Evolutionary conservation across 2,888 invertebrate species (phyloP).

Genomic region (Nudaria mundana): DNA sequence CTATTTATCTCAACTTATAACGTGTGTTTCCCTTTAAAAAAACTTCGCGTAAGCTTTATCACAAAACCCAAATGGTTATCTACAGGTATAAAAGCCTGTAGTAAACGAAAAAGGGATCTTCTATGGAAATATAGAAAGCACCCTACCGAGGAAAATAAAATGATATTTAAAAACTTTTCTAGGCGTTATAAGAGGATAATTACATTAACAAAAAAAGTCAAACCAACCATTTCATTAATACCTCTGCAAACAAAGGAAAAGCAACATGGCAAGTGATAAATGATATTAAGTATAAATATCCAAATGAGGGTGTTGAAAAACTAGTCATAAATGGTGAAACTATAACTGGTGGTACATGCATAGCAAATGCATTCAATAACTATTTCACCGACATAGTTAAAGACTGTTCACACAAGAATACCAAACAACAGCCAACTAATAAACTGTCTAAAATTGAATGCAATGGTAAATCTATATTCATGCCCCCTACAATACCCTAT

Average conservation of each 20-base stretch:
- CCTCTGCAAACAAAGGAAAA: conserved; percentile 7
- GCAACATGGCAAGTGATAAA: conserved; percentile 10
- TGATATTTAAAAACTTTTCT: conserved; percentile 1
- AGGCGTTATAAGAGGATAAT: conserved; percentile 1
- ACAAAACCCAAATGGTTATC: conserved; percentile 1
- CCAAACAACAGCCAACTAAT: too few relatives aligned
- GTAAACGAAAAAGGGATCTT: conserved; percentile 4
- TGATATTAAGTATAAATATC: neutral
- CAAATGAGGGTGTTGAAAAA: neutral
- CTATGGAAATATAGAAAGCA: conserved; percentile 2
- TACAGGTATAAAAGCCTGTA: neutral
- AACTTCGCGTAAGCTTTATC: neutral
- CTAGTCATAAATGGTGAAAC: neutral
- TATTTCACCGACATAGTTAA: neutral
- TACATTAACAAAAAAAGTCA: conserved; percentile 1
- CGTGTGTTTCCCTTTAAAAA: conserved; percentile 1
- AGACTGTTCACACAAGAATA: neutral
- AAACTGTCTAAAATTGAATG: too few relatives aligned
- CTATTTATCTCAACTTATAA: neutral
- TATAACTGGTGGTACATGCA: neutral
- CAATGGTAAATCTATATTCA: too few relatives aligned
- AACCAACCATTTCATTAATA: conserved; percentile 4
- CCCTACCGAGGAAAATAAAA: neutral
- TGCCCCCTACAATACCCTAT: too few relatives aligned
- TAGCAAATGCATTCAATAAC: conserved; percentile 3